Evolutionary conservation across 1,140 invertebrate species (phyloP), one percentile per base, ranked within the genome.

Genomic region (Lasioglossum baleicum): DNA sequence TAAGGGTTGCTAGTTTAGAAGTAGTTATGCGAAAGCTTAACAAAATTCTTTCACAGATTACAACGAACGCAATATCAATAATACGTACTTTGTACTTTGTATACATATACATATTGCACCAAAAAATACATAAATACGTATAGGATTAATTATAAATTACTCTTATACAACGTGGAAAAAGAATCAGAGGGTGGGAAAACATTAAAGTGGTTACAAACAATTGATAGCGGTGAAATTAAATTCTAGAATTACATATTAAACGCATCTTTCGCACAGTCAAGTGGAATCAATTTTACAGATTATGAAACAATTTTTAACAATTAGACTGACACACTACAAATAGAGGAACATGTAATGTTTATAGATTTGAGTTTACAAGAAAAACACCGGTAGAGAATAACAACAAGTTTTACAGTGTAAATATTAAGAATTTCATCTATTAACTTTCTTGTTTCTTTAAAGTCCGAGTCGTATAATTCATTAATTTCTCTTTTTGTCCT

Each of bases 1-100:
- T 20, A 64, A 26, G 61, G 7, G 44, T 65, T 65, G 15, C 26
- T 6, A 68, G n/a, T 56, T 81, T 61, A 66, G 56, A 80, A 82
- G 64, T 70, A 73, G 61, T 74, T 80, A 70, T 76, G 83, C 81
- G 84, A 83, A 83, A 85, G 76, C 69, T 83, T 73, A 13, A 77
- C 64, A 83, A 80, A 76, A 66, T 69, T 20, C 58, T 60, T 26
- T 64, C 17, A 60, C 1, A 53, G 44, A 71, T 64, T 22, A 67
- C 17, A 13, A 79, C 15, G 60, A 70, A 84, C 61, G 58, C 56
- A 84, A 77, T 71, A 66, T 48, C 20, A 63, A 80, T 17, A 81
- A 56, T 67, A 60, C 42, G 64, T 66, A 56, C 31, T 53, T 73
- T 65, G 48, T 79, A 75, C 40, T 75, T 80, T 53, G 42, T 78